Evolutionary conservation across 1,140 invertebrate genomes (phyloP).

Genomic region (Lepidotrigona ventralis): DNA sequence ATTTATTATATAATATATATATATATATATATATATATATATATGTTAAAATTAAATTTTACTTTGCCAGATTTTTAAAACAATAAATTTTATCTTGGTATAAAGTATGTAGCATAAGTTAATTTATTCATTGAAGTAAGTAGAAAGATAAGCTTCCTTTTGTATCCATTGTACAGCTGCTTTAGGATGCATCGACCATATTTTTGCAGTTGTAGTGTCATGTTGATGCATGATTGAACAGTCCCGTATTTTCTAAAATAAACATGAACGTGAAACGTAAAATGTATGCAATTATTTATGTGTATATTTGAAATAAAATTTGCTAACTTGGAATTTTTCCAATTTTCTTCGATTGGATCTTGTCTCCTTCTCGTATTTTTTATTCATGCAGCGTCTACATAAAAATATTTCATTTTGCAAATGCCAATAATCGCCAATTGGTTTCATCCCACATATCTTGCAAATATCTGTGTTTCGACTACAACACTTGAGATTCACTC

Average conservation of each 20-base stretch:
- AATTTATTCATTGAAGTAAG: slow-evolving; percentile 66
- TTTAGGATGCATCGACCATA: slow-evolving; percentile 71
- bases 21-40: no score
- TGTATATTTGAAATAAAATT: slow-evolving; percentile 5
- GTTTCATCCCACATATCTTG: slow-evolving; percentile 65
- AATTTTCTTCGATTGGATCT: slow-evolving; percentile 63
- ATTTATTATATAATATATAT: no score
- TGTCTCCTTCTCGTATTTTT: slow-evolving; percentile 52
- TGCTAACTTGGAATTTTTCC: slow-evolving; percentile 69
- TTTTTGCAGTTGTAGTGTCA: slow-evolving; percentile 71
- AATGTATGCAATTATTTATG: slow-evolving; percentile 22
- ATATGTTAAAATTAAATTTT: slow-evolving; percentile 23
- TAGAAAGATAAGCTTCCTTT: slow-evolving; percentile 73
- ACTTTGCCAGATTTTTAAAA: background rate
- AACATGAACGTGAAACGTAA: slow-evolving; percentile 29
- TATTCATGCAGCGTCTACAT: slow-evolving; percentile 70
- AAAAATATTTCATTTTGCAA: slow-evolving; percentile 70
- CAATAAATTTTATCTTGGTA: slow-evolving; percentile 3
- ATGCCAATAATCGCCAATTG: slow-evolving; percentile 75
- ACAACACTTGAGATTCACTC: slow-evolving; percentile 74
- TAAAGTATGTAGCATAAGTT: background rate
- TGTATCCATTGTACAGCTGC: slow-evolving; percentile 64
- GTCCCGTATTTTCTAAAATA: slow-evolving; percentile 73
- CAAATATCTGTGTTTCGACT: slow-evolving; percentile 69
- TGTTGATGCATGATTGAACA: slow-evolving; percentile 74